Conservation (phyloP, 2,797 vertebrate species). For the Brachyrhaphis roseni region DNA sequence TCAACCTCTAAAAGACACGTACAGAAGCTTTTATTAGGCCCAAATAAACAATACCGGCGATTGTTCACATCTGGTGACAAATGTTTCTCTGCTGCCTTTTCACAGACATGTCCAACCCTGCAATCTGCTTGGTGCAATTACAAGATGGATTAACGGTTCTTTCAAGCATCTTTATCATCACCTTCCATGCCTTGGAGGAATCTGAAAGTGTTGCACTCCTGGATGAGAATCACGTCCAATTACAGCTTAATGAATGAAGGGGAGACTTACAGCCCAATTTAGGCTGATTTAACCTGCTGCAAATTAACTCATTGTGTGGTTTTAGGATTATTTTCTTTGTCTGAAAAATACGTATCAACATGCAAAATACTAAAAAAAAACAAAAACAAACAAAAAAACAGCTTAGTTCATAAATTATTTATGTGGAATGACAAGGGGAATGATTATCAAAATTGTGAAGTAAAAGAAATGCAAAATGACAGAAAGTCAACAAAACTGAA, state of each 20-base stretch:
- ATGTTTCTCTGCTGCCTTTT: slow-evolving; percentile 87
- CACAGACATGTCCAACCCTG: slow-evolving; percentile 89
- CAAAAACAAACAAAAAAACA: not conserved
- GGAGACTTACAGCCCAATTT: slow-evolving; percentile 52
- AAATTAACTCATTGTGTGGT: slow-evolving; percentile 2
- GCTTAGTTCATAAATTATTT: not conserved
- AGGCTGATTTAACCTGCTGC: slow-evolving; percentile 24
- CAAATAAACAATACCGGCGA: slow-evolving; percentile 72
- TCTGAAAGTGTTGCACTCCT: slow-evolving; percentile 56
- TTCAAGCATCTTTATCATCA: slow-evolving; percentile 69
- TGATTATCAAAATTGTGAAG: not conserved
- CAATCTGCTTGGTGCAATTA: slow-evolving; percentile 90
- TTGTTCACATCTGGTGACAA: slow-evolving; percentile 96
- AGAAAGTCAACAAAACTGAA: not conserved
- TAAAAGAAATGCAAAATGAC: not conserved
- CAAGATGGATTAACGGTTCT: slow-evolving; percentile 78
- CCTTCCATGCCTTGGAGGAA: slow-evolving; percentile 70
- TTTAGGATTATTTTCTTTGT: not conserved
- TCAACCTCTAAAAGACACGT: slow-evolving; percentile 1
- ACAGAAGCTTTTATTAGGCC: slow-evolving; percentile 33
- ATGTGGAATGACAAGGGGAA: not conserved
- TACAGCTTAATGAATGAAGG: slow-evolving; percentile 75
- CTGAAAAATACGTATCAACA: slow-evolving; percentile 2
- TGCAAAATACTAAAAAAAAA: not conserved
- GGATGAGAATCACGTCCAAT: slow-evolving; percentile 69